Percentiles rank a stretch among this genome's conserved stretches.
phyloP scores from a whole-genome alignment of 2,888 invertebrate species.

The Dione vanillae region DNA sequence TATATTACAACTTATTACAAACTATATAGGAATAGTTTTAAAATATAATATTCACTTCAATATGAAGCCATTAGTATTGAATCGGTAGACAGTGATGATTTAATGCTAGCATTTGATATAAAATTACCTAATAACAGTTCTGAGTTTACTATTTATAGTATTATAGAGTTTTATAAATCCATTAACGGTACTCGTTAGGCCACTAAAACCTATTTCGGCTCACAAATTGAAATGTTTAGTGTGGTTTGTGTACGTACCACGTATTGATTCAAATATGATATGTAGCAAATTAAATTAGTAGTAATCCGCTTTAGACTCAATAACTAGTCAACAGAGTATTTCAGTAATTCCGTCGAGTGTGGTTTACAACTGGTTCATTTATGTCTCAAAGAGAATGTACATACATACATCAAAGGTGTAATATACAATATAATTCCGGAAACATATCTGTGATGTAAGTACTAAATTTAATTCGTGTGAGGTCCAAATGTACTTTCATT shows the following conservation, averaged over 20 bases:
- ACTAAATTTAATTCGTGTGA: background rate
- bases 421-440: background rate
- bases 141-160: background rate
- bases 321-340: constrained; percentile 20
- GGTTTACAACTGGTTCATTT: constrained; percentile 12
- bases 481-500: too few relatives aligned
- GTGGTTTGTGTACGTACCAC: constrained; percentile 33
- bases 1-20: background rate
- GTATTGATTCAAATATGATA: constrained; percentile 36
- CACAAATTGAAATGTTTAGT: constrained; percentile 41
- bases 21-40: background rate
- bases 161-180: constrained; percentile 13
- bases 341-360: constrained; percentile 22
- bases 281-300: constrained; percentile 34
- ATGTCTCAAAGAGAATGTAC: constrained; percentile 23
- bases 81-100: background rate
- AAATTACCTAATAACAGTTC: background rate
- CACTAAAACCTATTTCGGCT: constrained; percentile 38
- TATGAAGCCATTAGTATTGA: background rate
- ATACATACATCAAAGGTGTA: constrained; percentile 11
- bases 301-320: constrained; percentile 30
- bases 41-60: background rate
- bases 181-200: background rate
- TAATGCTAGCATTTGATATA: background rate
- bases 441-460: background rate